Conservation (phyloP, 2,113 vertebrate genomes). For the Syngnathus typhle region DNA sequence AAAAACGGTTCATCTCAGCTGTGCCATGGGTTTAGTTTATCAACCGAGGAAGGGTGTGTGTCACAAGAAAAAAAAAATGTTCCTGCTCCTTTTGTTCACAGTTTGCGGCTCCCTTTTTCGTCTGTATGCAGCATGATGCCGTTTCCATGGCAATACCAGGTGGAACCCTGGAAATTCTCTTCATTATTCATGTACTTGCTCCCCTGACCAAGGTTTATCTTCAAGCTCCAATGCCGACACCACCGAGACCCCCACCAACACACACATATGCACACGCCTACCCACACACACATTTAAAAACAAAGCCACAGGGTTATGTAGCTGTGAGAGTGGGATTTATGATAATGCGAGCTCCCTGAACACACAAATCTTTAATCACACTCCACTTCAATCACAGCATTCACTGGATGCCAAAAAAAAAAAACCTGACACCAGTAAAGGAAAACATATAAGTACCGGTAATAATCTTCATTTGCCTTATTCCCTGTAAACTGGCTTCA, state of each 20-base stretch:
- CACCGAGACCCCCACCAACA: constrained; percentile 22
- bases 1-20: constrained; percentile 29
- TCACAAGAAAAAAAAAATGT: neutral
- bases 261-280: constrained; percentile 10
- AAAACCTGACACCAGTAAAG: constrained; percentile 14
- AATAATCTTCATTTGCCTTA: constrained; percentile 2
- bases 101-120: constrained; percentile 23
- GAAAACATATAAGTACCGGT: neutral
- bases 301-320: constrained; percentile 16
- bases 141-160: constrained; percentile 67
- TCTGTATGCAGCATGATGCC: constrained; percentile 44
- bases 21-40: constrained; percentile 24
- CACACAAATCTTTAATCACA: constrained; percentile 62
- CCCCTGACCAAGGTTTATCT: constrained; percentile 61
- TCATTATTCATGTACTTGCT: constrained; percentile 61
- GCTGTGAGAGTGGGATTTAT: constrained; percentile 41
- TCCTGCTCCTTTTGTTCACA: constrained; percentile 46
- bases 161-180: constrained; percentile 45
- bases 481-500: neutral
- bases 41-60: constrained; percentile 3
- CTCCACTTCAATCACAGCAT: constrained; percentile 47
- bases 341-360: constrained; percentile 36
- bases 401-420: constrained; percentile 53
- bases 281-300: neutral
- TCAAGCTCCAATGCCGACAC: constrained; percentile 46